Percentiles rank a stretch among this genome's conserved stretches.
Conservation (phyloP, 2,113 vertebrate genomes). For the Bos indicus region DNA sequence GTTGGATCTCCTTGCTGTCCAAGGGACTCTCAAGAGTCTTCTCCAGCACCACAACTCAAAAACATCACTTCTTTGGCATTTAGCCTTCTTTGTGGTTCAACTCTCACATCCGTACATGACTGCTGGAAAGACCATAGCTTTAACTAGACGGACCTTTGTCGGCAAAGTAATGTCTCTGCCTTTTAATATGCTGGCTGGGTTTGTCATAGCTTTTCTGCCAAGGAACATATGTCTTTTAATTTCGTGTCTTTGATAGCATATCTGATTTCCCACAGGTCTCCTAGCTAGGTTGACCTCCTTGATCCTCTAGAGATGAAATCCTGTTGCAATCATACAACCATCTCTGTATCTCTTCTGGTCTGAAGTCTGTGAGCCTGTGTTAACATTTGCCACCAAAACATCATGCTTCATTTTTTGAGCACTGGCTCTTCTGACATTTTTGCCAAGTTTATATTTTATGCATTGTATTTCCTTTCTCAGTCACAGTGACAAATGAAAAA, state of each 20-base stretch:
- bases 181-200: background rate
- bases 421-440: background rate
- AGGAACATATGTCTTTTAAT: background rate
- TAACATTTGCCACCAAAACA: background rate
- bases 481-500: background rate
- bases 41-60: background rate
- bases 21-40: background rate
- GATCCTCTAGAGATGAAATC: background rate
- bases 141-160: background rate
- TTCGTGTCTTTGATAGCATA: background rate
- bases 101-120: background rate
- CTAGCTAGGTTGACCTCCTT: background rate
- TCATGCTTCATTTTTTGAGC: background rate
- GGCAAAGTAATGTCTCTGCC: background rate
- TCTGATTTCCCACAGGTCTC: background rate
- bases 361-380: background rate
- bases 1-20: background rate
- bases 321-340: background rate
- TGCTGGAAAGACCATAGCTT: background rate
- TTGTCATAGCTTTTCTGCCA: background rate
- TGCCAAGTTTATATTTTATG: background rate
- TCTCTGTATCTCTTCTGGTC: background rate
- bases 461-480: background rate
- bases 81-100: background rate
- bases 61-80: background rate